Percentiles rank a stretch among this genome's conserved stretches.
phyloP scores from a whole-genome alignment of 2,888 invertebrate genomes.

The Pyrochroa serraticornis region DNA sequence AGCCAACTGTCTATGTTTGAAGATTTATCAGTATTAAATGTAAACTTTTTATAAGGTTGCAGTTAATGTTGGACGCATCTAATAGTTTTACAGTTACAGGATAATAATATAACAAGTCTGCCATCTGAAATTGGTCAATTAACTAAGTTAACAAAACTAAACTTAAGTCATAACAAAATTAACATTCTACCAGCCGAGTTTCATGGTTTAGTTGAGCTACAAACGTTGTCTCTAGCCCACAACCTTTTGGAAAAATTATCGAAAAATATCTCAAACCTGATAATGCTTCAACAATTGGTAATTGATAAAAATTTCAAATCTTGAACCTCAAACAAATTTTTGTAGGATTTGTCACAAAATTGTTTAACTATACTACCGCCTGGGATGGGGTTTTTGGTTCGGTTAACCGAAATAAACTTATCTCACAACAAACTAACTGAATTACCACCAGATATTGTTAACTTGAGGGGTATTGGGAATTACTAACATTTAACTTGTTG shows the following conservation, averaged over 20 bases:
- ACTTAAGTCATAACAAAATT: slow-evolving; percentile 74
- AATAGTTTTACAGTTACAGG: slow-evolving; percentile 70
- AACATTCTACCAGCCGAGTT: slow-evolving; percentile 67
- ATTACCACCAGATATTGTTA: slow-evolving; percentile 81
- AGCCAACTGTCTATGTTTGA: slow-evolving; percentile 69
- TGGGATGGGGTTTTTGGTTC: slow-evolving; percentile 83
- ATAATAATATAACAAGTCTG: slow-evolving; percentile 76
- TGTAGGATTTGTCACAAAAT: slow-evolving; percentile 81
- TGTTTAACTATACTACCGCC: slow-evolving; percentile 73
- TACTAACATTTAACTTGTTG: neutral
- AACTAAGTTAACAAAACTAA: slow-evolving; percentile 69
- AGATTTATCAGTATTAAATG: slow-evolving; percentile 73
- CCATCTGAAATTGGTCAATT: slow-evolving; percentile 78
- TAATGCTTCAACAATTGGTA: slow-evolving; percentile 79
- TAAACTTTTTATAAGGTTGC: slow-evolving; percentile 50
- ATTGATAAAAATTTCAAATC: slow-evolving; percentile 27
- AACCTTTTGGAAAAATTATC: slow-evolving; percentile 73
- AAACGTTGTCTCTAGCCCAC: slow-evolving; percentile 74
- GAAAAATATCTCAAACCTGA: slow-evolving; percentile 77
- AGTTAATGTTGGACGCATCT: slow-evolving; percentile 17
- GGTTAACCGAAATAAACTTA: slow-evolving; percentile 74
- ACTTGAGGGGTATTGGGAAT: slow-evolving; percentile 71
- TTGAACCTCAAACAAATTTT: slow-evolving; percentile 8
- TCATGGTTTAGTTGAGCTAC: slow-evolving; percentile 72
- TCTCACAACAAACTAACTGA: slow-evolving; percentile 76